These are phyloP conservation scores for Acleris sparsana DNA, from an alignment of 2,888 invertebrate species.

Conservation along the genomic window DNA sequence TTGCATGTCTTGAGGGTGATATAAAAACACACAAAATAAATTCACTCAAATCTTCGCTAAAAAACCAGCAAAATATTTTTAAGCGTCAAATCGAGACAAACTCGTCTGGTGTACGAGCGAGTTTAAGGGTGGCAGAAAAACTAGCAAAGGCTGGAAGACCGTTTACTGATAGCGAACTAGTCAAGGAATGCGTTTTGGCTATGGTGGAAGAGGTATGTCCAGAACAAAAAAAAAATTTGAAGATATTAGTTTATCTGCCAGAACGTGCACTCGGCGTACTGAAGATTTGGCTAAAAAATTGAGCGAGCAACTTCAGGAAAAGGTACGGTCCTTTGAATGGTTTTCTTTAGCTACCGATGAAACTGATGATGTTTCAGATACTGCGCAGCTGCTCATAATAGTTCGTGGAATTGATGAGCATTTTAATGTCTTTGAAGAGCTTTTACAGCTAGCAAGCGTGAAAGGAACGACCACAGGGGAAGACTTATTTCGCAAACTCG, in stretches of 20 bases:
- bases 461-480: slow-evolving; percentile 35
- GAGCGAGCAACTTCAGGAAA: slow-evolving; percentile 40
- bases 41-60: no score
- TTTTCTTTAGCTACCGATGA: slow-evolving; percentile 42
- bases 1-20: background rate
- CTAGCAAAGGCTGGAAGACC: slow-evolving; percentile 29
- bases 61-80: no score
- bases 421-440: slow-evolving; percentile 38
- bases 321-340: slow-evolving; percentile 39
- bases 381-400: slow-evolving; percentile 36
- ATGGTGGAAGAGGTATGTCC: slow-evolving; percentile 28
- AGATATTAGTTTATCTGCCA: slow-evolving; percentile 19
- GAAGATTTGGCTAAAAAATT: slow-evolving; percentile 39
- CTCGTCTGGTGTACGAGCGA: slow-evolving; percentile 25
- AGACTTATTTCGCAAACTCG: slow-evolving; percentile 7
- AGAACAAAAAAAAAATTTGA: no score
- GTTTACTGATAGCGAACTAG: slow-evolving; percentile 37
- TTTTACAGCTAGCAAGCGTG: slow-evolving; percentile 36
- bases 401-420: slow-evolving; percentile 38
- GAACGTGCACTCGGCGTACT: slow-evolving; percentile 39
- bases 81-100: background rate
- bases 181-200: slow-evolving; percentile 39
- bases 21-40: background rate
- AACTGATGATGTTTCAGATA: slow-evolving; percentile 39
- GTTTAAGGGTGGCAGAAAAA: slow-evolving; percentile 39